These are phyloP conservation scores for Pseudochromis fuscus DNA, from an alignment of 2,797 vertebrate genomes.

Conservation along the genomic window DNA sequence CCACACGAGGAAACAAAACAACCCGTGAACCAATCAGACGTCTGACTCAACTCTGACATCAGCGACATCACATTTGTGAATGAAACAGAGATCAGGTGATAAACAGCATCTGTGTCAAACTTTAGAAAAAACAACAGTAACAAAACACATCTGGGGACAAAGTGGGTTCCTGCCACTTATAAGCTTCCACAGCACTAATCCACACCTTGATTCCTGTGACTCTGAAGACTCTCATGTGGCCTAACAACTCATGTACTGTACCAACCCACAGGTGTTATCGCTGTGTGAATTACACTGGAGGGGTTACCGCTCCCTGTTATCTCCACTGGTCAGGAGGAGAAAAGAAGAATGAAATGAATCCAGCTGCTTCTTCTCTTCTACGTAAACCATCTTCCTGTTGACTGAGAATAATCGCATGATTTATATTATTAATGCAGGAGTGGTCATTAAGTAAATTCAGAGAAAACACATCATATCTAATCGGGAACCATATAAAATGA, in stretches of 20 bases:
- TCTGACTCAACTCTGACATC: no score
- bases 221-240: slow-evolving; percentile 1
- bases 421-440: slow-evolving; percentile 28
- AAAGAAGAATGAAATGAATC: not conserved
- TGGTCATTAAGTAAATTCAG: slow-evolving; percentile 4
- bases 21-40: no score
- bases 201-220: slow-evolving; percentile 14
- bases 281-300: slow-evolving; percentile 1
- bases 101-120: not conserved
- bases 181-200: not conserved
- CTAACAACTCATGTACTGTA: slow-evolving; percentile 6
- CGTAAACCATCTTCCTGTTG: not conserved
- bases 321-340: not conserved
- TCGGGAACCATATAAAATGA: slow-evolving; percentile 9
- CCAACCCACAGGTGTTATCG: slow-evolving; percentile 12
- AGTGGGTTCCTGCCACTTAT: slow-evolving; percentile 8
- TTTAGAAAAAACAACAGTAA: slow-evolving; percentile 5
- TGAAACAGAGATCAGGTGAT: not conserved
- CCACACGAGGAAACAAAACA: no score
- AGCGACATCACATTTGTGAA: no score
- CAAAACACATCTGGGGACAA: not conserved
- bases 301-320: not conserved
- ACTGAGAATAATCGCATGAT: slow-evolving; percentile 12
- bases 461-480: slow-evolving; percentile 5
- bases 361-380: not conserved